Evolutionary conservation across 2,888 invertebrate genomes (phyloP).

Genomic region (Drosophila austrosaltans): DNA sequence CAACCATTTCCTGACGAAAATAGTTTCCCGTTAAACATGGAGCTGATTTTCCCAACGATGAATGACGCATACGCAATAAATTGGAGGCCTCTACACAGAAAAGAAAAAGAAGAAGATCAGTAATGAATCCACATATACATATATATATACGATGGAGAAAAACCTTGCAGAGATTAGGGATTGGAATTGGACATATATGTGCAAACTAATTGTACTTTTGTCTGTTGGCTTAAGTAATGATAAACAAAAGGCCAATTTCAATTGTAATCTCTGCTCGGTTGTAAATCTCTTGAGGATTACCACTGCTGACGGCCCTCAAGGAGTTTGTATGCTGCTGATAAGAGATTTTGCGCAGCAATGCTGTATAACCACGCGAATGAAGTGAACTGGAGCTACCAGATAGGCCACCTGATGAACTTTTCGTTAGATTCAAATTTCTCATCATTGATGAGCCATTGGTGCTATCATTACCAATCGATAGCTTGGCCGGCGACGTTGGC

Average conservation of each 20-base stretch:
- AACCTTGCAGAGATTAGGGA: background rate
- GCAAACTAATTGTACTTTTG: too few species aligned
- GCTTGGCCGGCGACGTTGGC: constrained; percentile 72
- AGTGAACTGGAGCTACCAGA: constrained; percentile 82
- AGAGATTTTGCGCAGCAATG: constrained; percentile 81
- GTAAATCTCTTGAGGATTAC: constrained; percentile 53
- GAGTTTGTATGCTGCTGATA: constrained; percentile 83
- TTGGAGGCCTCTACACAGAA: constrained; percentile 85
- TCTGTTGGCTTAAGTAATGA: too few species aligned
- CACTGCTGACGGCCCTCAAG: constrained; percentile 79
- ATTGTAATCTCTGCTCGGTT: background rate
- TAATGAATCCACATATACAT: background rate
- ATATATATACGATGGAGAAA: background rate
- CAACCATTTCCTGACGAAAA: constrained; percentile 84
- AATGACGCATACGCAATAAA: constrained; percentile 93
- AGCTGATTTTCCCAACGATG: constrained; percentile 96
- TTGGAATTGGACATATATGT: background rate
- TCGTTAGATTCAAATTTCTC: constrained; percentile 78
- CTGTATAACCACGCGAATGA: constrained; percentile 80
- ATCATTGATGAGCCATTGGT: constrained; percentile 68
- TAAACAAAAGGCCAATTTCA: background rate
- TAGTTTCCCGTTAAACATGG: constrained; percentile 91
- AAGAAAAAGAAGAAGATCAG: background rate
- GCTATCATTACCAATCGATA: constrained; percentile 52
- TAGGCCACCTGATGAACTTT: constrained; percentile 82